Evolutionary conservation across 2,113 vertebrate species (phyloP), one percentile per base, ranked within the genome.

Genomic region (Fregetta grallaria): DNA sequence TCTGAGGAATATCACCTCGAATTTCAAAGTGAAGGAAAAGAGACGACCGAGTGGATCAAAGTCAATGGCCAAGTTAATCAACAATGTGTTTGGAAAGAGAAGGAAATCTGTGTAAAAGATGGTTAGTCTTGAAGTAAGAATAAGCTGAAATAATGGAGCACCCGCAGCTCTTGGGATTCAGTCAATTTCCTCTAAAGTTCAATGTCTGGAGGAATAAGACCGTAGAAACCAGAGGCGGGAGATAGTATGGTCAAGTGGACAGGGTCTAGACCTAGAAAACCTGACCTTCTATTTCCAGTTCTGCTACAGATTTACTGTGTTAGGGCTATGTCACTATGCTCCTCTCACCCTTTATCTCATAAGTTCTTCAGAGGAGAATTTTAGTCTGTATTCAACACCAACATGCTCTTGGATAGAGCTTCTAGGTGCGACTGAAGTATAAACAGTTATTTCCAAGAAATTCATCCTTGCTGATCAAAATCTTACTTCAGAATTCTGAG

Each of bases 41-140:
- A 98, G 99, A 29, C 92, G 99, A 44, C 96, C 98, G 6, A 99
- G 99, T 19, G 98, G 99, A 36, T 99, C 99, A 45, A 99, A 98
- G 92, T 99, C 99, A 71, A 98, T 99, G 98, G 98, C 98, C 92
- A 99, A 99, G 90, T 67, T 99, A 92, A 99, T 99, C 97, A 99
- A 99, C 97, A 99, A 99, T 8, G 95, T 99, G 44, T 99, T 99
- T 74, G 99, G 99, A 50, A 99, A 99, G 96, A 98, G 99, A 88
- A 98, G 99, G 81, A 99, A 99, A 97, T 99, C 99, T 21, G 98
- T 99, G 83, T 99, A 98, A 95, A 34, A 25, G 34, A 15, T 15
- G 27, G 36, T 25, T 76, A 45, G 34, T 14, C 47, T 61, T 68
- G 58, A 70, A 83, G 17, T 12, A 77, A 25, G 70, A 71, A 58